Percentiles rank a stretch among this genome's conserved stretches.
These are phyloP conservation scores for Muntiacus muntjak DNA, from an alignment of 2,113 vertebrate genomes.

Conservation along the genomic window DNA sequence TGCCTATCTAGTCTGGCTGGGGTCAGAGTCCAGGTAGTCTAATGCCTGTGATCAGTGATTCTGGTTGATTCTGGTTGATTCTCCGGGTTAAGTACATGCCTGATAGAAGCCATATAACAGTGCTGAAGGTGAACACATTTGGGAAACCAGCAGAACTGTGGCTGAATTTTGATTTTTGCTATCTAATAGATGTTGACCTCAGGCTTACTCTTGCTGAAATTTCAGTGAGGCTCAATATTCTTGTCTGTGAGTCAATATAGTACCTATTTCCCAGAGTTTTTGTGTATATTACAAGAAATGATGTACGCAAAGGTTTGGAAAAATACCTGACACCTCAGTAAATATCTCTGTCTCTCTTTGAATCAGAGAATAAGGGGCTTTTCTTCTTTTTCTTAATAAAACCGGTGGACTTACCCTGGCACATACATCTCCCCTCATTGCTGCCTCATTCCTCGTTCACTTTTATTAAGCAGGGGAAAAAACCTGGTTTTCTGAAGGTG, in stretches of 20 bases:
- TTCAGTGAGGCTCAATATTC: neutral
- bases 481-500: neutral
- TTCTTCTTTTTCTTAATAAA: neutral
- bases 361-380: neutral
- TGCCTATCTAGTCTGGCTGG: neutral
- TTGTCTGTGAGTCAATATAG: neutral
- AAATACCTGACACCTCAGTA: neutral
- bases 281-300: neutral
- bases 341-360: neutral
- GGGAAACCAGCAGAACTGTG: neutral
- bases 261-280: neutral
- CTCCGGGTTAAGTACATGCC: neutral
- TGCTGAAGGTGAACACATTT: neutral
- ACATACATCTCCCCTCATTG: neutral
- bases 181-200: neutral
- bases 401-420: neutral
- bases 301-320: neutral
- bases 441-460: neutral
- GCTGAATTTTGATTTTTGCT: constrained; percentile 6
- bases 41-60: neutral
- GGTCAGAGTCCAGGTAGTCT: neutral
- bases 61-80: neutral
- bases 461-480: neutral
- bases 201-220: neutral
- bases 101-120: neutral